Conservation (phyloP, 2,113 vertebrate species). For the Lonchura striata region DNA sequence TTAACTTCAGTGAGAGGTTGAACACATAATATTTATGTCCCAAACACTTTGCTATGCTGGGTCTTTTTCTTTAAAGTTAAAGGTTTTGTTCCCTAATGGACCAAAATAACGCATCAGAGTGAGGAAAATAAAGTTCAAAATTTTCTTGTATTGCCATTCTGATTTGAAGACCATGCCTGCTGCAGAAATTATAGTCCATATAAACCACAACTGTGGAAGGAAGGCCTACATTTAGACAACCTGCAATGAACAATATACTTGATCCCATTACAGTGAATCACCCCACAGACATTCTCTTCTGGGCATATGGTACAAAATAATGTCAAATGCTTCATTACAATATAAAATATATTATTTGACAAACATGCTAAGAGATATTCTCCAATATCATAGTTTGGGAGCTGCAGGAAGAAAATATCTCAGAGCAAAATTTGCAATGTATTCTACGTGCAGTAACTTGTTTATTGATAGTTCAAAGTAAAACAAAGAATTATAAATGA, state of each 20-base stretch:
- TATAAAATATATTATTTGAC: neutral
- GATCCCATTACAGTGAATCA: neutral
- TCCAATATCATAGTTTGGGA: neutral
- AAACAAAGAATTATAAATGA: neutral
- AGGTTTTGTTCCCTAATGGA: neutral
- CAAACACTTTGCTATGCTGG: neutral
- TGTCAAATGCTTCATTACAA: neutral
- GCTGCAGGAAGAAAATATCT: neutral
- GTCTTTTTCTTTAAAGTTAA: neutral
- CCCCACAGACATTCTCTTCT: neutral
- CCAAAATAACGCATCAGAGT: neutral
- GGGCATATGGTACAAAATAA: neutral
- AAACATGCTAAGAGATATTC: neutral
- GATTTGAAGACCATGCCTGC: neutral
- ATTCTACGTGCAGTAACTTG: neutral
- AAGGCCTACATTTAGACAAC: neutral
- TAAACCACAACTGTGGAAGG: neutral
- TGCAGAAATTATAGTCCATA: neutral
- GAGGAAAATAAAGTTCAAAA: neutral
- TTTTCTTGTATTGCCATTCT: neutral
- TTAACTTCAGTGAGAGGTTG: neutral
- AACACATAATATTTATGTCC: neutral
- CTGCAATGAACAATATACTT: neutral
- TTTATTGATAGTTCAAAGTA: conserved; percentile 19
- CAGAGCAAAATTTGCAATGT: neutral